A percentile compares a stretch with the other conserved stretches of the same genome.
Evolutionary conservation across 2,113 vertebrate species (phyloP).

Genomic region (Lycocorax pyrrhopterus): DNA sequence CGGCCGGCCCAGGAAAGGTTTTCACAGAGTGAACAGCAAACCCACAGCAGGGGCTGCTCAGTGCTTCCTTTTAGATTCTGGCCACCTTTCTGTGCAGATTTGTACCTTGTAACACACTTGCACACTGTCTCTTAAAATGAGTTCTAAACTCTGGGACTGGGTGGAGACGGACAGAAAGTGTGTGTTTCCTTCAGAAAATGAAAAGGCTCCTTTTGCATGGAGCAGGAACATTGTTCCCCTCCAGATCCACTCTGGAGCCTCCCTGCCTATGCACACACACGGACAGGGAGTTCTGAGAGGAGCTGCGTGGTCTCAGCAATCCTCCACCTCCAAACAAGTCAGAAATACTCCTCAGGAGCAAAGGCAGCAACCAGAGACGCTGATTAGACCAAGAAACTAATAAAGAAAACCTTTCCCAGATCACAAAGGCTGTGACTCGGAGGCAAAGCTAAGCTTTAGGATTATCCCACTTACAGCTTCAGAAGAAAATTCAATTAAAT

Average conservation of each 20-base stretch:
- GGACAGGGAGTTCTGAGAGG: background rate
- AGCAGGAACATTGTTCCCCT: background rate
- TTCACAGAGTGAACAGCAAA: background rate
- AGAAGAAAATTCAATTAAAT: slow-evolving; percentile 18
- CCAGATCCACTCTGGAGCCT: background rate
- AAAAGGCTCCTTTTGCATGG: background rate
- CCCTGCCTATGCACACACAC: background rate
- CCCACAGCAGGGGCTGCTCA: background rate
- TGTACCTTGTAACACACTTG: no score
- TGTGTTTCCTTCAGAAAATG: background rate
- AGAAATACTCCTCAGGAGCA: background rate
- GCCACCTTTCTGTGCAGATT: background rate
- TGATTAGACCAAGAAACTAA: background rate
- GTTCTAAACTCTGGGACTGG: background rate
- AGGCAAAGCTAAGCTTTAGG: background rate
- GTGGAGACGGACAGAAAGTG: background rate
- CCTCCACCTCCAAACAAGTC: background rate
- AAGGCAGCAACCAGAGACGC: background rate
- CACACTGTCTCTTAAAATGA: background rate
- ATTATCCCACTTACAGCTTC: slow-evolving; percentile 22
- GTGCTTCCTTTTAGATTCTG: background rate
- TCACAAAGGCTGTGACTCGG: background rate
- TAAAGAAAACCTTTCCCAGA: background rate
- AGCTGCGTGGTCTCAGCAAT: background rate
- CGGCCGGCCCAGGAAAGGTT: background rate